A percentile compares a stretch with the other conserved stretches of the same genome.
Evolutionary conservation across 2,797 vertebrate species (phyloP).

Genomic region (Masticophis lateralis): DNA sequence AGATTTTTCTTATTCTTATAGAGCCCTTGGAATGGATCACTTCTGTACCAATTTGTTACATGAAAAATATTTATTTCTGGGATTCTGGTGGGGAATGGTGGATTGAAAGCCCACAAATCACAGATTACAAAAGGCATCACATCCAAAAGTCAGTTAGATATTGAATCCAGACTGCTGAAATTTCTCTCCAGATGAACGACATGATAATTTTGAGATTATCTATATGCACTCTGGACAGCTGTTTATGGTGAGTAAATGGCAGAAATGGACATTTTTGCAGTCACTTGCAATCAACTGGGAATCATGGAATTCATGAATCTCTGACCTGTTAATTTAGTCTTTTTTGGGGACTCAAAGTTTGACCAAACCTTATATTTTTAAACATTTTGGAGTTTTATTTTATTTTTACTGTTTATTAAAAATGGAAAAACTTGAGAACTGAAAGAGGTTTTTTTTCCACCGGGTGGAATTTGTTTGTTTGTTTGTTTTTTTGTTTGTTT

Average conservation of each 20-base stretch:
- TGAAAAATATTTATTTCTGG: not conserved
- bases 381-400: not conserved
- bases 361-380: not conserved
- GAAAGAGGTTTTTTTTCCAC: not conserved
- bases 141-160: too few species aligned
- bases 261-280: not conserved
- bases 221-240: not conserved
- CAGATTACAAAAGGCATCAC: too few species aligned
- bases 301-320: too few species aligned
- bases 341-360: not conserved
- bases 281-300: not conserved
- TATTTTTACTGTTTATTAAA: not conserved
- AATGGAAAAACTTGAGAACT: not conserved
- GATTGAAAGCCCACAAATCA: not conserved
- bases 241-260: not conserved
- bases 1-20: not conserved
- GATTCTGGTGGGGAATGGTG: not conserved
- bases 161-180: too few species aligned
- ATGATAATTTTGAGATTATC: not conserved
- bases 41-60: not conserved
- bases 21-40: not conserved
- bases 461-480: too few species aligned
- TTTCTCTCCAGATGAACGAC: not conserved
- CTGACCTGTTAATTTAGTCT: not conserved
- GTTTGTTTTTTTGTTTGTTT: too few species aligned